phyloP scores from a whole-genome alignment of 2,113 vertebrate species.

The Balaenoptera acutorostrata region DNA sequence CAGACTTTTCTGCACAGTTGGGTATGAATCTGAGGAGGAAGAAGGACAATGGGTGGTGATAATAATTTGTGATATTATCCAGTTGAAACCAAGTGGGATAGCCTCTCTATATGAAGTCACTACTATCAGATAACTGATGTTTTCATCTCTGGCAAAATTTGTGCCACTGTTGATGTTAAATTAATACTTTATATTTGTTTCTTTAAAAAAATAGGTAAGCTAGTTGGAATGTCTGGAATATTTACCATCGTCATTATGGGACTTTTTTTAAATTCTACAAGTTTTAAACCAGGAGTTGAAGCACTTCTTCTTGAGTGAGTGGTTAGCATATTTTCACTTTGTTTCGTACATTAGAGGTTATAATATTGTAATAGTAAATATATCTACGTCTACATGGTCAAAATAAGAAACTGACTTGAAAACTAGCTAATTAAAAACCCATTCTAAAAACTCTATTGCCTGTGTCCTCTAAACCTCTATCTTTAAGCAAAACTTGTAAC shows the following conservation, averaged over 20 bases:
- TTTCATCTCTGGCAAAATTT: not conserved
- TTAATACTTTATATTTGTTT: conserved; percentile 1
- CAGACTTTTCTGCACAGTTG: not conserved
- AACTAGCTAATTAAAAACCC: not conserved
- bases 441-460: not conserved
- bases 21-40: not conserved
- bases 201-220: conserved; percentile 52
- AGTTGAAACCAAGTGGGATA: not conserved
- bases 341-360: not conserved
- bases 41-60: too few species aligned
- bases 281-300: conserved; percentile 64
- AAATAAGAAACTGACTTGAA: not conserved
- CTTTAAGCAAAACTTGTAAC: not conserved
- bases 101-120: not conserved
- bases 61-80: not conserved
- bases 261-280: conserved; percentile 67
- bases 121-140: not conserved
- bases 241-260: conserved; percentile 52
- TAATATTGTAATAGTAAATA: not conserved
- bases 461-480: not conserved
- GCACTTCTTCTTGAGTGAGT: conserved; percentile 62
- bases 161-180: not conserved
- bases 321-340: not conserved
- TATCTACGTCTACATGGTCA: not conserved
- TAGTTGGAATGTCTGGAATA: conserved; percentile 60